A percentile compares a stretch with the other conserved stretches of the same genome.
Conservation (phyloP, 2,797 vertebrate species). For the Pelochelys cantorii region DNA sequence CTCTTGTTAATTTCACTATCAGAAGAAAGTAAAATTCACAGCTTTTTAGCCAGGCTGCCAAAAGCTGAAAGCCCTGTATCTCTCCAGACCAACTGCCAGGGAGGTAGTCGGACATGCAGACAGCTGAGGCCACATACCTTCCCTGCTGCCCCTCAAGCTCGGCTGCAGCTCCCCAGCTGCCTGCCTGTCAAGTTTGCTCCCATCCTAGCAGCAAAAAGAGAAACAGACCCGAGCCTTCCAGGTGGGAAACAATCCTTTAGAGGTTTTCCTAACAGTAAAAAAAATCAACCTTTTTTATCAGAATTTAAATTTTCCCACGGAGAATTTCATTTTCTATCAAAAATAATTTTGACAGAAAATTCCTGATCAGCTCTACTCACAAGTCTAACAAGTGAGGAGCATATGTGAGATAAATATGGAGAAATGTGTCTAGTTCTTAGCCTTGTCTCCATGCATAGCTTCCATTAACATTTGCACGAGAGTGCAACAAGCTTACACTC, state of each 20-base stretch:
- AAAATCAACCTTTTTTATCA: neutral
- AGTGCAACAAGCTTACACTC: neutral
- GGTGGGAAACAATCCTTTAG: neutral
- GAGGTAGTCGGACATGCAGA: neutral
- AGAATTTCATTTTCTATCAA: neutral
- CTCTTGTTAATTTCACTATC: neutral
- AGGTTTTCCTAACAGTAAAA: neutral
- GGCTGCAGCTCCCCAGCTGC: neutral
- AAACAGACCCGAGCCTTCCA: neutral
- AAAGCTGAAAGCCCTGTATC: neutral
- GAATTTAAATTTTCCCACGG: neutral
- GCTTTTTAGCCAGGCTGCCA: neutral
- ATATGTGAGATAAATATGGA: neutral
- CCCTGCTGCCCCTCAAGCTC: neutral
- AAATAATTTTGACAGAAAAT: neutral
- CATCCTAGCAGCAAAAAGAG: neutral
- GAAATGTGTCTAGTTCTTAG: neutral
- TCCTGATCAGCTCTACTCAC: neutral
- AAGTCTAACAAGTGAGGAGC: neutral
- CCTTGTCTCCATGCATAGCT: neutral
- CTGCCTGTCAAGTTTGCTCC: neutral
- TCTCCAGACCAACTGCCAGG: neutral
- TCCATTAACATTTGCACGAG: neutral
- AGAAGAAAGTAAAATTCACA: neutral
- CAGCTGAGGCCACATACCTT: neutral